phyloP scores from a whole-genome alignment of 2,797 vertebrate species.

The Halcyon leucocephala region DNA sequence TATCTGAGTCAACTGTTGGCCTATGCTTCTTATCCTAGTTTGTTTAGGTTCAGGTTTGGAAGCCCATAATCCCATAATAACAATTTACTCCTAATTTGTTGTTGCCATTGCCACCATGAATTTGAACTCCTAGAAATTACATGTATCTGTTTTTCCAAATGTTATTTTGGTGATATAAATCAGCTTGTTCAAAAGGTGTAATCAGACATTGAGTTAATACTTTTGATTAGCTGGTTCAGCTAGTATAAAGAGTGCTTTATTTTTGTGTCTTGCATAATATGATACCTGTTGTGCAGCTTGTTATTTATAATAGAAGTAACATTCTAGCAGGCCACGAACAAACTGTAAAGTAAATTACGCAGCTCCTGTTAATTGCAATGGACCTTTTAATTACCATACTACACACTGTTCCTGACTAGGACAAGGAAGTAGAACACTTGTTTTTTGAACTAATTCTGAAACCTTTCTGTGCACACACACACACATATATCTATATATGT shows the following conservation, averaged over 20 bases:
- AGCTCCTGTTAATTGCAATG: not conserved
- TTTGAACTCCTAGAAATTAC: not conserved
- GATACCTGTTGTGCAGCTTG: not conserved
- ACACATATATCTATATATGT: fast-evolving
- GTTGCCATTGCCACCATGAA: not conserved
- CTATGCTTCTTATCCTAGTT: not conserved
- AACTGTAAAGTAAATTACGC: not conserved
- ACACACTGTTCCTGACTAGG: not conserved
- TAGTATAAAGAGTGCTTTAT: not conserved
- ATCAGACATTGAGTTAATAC: not conserved
- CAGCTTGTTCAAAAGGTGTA: not conserved
- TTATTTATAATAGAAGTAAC: slow-evolving; percentile 1
- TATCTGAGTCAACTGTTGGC: not conserved
- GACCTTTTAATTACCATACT: not conserved
- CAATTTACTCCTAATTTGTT: not conserved
- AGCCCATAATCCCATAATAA: not conserved
- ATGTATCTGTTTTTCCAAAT: not conserved
- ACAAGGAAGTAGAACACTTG: not conserved
- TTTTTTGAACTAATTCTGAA: not conserved
- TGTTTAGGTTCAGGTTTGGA: not conserved
- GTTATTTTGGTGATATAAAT: not conserved
- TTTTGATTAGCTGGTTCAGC: not conserved
- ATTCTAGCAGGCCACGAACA: not conserved
- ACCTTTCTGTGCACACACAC: not conserved
- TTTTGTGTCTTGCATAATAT: not conserved